Evolutionary conservation across 92 coral and sea anemone species (phyloP).

Genomic region (Micromussa lordhowensis): DNA sequence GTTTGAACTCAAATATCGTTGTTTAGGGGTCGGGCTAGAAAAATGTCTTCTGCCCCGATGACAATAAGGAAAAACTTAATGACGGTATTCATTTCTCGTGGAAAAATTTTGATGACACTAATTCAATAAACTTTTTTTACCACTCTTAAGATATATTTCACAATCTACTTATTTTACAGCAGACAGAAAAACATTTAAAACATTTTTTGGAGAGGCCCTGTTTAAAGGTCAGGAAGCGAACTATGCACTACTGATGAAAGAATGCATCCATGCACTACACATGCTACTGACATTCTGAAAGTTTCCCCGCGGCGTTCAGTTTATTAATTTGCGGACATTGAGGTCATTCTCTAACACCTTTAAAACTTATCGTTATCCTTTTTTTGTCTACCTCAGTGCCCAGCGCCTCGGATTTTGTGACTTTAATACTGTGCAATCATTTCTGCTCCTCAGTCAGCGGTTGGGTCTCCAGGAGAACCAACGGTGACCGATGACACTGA

Average conservation of each 20-base stretch:
- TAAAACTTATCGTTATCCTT: no score
- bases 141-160: background rate
- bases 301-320: no score
- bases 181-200: background rate
- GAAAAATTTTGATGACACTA: background rate
- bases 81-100: background rate
- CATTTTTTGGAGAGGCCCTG: background rate
- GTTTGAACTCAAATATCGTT: background rate
- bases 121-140: constrained; percentile 3
- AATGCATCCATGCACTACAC: background rate
- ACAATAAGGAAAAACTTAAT: background rate
- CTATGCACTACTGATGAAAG: background rate
- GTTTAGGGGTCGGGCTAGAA: background rate
- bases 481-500: no score
- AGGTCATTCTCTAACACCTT: no score
- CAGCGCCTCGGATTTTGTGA: no score
- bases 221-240: background rate
- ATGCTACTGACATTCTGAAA: no score
- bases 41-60: background rate
- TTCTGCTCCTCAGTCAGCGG: no score
- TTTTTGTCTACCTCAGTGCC: no score
- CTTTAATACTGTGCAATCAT: no score
- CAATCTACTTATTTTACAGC: constrained; percentile 10
- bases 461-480: no score
- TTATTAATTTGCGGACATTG: no score